Evolutionary conservation across 92 coral and sea anemone genomes (phyloP), one percentile per base, ranked within the genome.

Genomic region (Montipora capitata): DNA sequence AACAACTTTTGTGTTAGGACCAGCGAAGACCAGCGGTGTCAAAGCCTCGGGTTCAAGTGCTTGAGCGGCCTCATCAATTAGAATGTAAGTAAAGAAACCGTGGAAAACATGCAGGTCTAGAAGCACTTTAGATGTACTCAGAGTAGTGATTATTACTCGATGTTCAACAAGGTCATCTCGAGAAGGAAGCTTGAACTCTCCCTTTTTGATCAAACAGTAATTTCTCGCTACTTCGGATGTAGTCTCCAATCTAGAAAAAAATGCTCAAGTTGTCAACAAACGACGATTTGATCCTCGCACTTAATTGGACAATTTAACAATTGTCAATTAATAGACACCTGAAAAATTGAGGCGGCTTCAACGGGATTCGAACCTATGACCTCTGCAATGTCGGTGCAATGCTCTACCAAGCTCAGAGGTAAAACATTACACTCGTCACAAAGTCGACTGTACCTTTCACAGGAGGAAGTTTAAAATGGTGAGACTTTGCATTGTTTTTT

Each of bases 21-120:
- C 98, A 15, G 98, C 99, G 42, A 94, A 83, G 48, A 86, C 78
- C 49, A 97, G 75, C 14, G 99, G 99, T 3, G 85, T 94, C 65
- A 97, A 13, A 8, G 94, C 89, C 85, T 97, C 98, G 11, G 98
- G 93, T 84, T 97, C 99, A 84, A 95, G 89, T 14, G 98, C 99
- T 77, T 97, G 99, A 48, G 99, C 99, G 4, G 99, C 98, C 73
- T 97, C 99, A 73, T 97, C 99, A 56, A 97, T 88, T 17, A 97
- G 94, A 68, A 97, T 97, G 72, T 97, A 98, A 11, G 98, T 82
- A 67, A 97, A 97, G 80, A 93, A 90, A 10, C 94, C 96, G 39
- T 91, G 93, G 39, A 81, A 75, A 9, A 93, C 85, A n/a, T 90
- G 73, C 64, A 93, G 92, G 15, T 84, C 86, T 16, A 92, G 85